A percentile compares a stretch with the other conserved stretches of the same genome.
Evolutionary conservation across 2,113 vertebrate species (phyloP).

Genomic region (Ciconia stormi): DNA sequence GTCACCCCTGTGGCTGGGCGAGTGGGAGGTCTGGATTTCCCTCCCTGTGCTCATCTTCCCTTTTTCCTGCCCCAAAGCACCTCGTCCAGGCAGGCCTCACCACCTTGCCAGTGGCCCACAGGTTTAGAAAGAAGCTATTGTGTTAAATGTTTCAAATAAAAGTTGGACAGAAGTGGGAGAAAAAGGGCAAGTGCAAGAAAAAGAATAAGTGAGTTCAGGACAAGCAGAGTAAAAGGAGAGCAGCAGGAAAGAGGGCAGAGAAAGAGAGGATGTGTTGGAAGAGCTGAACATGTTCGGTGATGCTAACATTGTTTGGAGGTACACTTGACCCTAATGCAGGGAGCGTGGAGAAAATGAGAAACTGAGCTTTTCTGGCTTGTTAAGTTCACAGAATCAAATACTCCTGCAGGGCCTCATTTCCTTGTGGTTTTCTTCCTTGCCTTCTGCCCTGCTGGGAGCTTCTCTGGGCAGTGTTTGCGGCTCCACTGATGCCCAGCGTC

Average conservation of each 20-base stretch:
- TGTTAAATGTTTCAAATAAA: background rate
- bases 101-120: rapidly evolving
- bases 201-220: background rate
- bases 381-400: background rate
- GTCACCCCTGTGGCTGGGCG: background rate
- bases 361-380: background rate
- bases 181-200: background rate
- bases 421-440: background rate
- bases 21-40: background rate
- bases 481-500: background rate
- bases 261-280: background rate
- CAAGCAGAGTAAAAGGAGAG: background rate
- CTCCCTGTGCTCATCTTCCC: background rate
- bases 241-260: background rate
- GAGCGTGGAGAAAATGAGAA: background rate
- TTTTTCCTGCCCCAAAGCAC: background rate
- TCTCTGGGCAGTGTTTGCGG: background rate
- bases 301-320: background rate
- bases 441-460: background rate
- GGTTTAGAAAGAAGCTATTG: background rate
- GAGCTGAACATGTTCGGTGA: background rate
- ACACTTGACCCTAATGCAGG: background rate
- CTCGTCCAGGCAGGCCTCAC: background rate
- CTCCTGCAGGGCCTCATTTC: background rate
- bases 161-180: background rate